Percentiles rank a stretch among this genome's conserved stretches.
Evolutionary conservation across 1,140 invertebrate genomes (phyloP).

Genomic region (Latrodectus geometricus): DNA sequence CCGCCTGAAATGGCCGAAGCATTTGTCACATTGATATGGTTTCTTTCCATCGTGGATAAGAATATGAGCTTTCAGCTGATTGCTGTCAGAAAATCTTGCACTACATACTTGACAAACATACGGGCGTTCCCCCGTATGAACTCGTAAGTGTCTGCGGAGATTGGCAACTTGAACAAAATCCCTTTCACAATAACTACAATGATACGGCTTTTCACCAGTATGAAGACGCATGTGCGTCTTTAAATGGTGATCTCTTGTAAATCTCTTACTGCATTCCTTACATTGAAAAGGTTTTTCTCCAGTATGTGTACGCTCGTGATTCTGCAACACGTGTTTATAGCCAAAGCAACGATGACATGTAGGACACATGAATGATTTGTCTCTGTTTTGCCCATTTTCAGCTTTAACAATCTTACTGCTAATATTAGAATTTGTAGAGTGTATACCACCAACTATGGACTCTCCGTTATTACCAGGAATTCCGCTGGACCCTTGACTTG

Average conservation of each 20-base stretch:
- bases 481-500: background rate
- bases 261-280: constrained; percentile 91
- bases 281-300: constrained; percentile 97
- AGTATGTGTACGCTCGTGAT: constrained; percentile 96
- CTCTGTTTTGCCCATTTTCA: constrained; percentile 65
- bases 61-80: constrained; percentile 90
- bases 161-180: constrained; percentile 95
- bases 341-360: constrained; percentile 89
- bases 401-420: background rate
- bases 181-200: constrained; percentile 89
- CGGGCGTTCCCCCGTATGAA: constrained; percentile 95
- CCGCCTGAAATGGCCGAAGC: constrained; percentile 81
- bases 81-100: constrained; percentile 91
- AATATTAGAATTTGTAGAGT: constrained; percentile 33
- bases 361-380: constrained; percentile 88
- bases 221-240: constrained; percentile 94
- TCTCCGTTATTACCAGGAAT: constrained; percentile 36
- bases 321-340: constrained; percentile 94
- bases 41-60: constrained; percentile 91
- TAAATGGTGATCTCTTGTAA: constrained; percentile 93
- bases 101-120: constrained; percentile 91
- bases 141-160: constrained; percentile 88
- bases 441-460: constrained; percentile 10
- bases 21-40: constrained; percentile 83
- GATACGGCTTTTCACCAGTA: constrained; percentile 93